These are phyloP conservation scores for Agelas oroides DNA, from an alignment of 37 sponge, comb jelly and placozoan genomes.

Conservation along the genomic window DNA sequence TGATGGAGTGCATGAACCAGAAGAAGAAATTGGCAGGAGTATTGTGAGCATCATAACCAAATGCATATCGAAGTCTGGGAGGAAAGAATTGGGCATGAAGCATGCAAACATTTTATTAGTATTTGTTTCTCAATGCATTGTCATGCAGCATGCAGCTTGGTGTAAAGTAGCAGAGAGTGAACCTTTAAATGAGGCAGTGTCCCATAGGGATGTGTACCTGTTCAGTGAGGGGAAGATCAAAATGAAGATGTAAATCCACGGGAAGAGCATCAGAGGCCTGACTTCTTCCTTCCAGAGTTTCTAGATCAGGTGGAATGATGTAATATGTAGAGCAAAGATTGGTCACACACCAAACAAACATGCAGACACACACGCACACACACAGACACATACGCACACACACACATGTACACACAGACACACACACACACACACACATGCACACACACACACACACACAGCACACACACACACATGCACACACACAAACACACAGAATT, in stretches of 20 bases:
- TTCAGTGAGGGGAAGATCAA: conserved; percentile 36
- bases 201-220: conserved; percentile 18
- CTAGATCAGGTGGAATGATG: neutral
- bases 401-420: neutral
- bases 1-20: conserved; percentile 44
- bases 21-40: conserved; percentile 24
- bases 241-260: conserved; percentile 32
- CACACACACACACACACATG: no score
- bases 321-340: no score
- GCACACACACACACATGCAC: no score
- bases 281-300: conserved; percentile 23
- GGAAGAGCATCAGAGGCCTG: conserved; percentile 25
- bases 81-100: neutral
- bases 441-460: no score
- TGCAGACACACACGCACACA: neutral
- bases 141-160: neutral
- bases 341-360: neutral
- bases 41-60: neutral
- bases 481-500: no score
- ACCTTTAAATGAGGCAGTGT: no score
- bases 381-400: neutral
- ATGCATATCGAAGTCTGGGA: conserved; percentile 11
- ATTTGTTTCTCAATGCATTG: neutral
- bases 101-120: neutral
- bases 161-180: neutral